Evolutionary conservation across 2,888 invertebrate genomes (phyloP).

Genomic region (Clusia tigrina): DNA sequence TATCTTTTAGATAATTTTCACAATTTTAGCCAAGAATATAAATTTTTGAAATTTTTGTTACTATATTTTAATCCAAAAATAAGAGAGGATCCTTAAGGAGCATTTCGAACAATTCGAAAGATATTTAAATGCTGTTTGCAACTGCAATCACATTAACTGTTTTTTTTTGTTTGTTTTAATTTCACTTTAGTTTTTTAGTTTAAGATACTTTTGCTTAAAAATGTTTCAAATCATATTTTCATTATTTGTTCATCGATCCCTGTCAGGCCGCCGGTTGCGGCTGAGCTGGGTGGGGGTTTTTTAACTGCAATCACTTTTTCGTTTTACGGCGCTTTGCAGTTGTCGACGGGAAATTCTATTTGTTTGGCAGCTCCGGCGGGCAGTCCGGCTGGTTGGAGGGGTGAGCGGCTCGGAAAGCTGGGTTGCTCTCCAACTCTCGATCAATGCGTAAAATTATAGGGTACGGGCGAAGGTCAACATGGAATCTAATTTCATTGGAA

Average conservation of each 20-base stretch:
- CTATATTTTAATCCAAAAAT: slow-evolving; percentile 33
- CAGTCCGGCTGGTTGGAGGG: slow-evolving; percentile 94
- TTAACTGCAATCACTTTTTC: slow-evolving; percentile 58
- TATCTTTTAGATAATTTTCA: slow-evolving; percentile 50
- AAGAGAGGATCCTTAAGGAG: slow-evolving; percentile 17
- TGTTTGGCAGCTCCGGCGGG: slow-evolving; percentile 87
- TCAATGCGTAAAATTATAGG: slow-evolving; percentile 90
- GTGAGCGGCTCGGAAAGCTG: slow-evolving; percentile 90
- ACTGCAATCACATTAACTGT: slow-evolving; percentile 49
- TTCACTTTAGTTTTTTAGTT: slow-evolving; percentile 13
- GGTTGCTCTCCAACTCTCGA: slow-evolving; percentile 84
- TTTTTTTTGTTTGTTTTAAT: slow-evolving; percentile 25
- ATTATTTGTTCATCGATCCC: background rate
- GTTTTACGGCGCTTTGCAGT: slow-evolving; percentile 61
- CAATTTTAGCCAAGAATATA: slow-evolving; percentile 28
- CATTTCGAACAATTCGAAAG: background rate
- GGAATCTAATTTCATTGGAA: slow-evolving; percentile 81
- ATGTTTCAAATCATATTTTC: slow-evolving; percentile 23
- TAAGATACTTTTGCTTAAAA: slow-evolving; percentile 34
- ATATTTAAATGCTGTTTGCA: slow-evolving; percentile 55
- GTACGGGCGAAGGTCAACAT: slow-evolving; percentile 88
- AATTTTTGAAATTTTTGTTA: slow-evolving; percentile 25
- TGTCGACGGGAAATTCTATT: slow-evolving; percentile 63
- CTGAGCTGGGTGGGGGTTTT: slow-evolving; percentile 24
- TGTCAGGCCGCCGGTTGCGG: background rate